These are phyloP conservation scores for Heliconius charithonia DNA, from an alignment of 2,888 invertebrate genomes.

Conservation along the genomic window DNA sequence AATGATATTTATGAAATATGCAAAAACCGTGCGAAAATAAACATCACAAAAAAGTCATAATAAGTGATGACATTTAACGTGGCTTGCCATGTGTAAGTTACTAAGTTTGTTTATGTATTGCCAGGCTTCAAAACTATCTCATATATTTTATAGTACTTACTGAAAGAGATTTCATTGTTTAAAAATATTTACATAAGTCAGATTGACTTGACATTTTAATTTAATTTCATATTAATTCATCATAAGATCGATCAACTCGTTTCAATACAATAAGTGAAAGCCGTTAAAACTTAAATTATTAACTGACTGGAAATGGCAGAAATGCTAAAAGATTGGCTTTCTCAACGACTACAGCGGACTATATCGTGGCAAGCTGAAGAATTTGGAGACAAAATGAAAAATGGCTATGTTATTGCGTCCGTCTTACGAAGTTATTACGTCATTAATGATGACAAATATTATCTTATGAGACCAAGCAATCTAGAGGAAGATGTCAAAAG, in stretches of 20 bases:
- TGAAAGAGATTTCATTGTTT: background rate
- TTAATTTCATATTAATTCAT: background rate
- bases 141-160: background rate
- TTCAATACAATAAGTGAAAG: background rate
- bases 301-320: constrained; percentile 75
- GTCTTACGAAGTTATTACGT: constrained; percentile 84
- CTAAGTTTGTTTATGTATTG: constrained; percentile 3
- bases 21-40: constrained; percentile 76
- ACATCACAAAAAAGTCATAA: constrained; percentile 82
- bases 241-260: background rate
- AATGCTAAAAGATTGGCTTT: constrained; percentile 85
- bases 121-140: background rate
- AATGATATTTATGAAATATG: constrained; percentile 62
- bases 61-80: constrained; percentile 51
- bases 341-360: constrained; percentile 79
- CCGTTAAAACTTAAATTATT: background rate
- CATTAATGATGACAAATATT: constrained; percentile 82
- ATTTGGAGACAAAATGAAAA: constrained; percentile 83
- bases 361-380: constrained; percentile 81
- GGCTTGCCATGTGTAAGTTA: constrained; percentile 30
- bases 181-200: background rate
- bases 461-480: constrained; percentile 71
- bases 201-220: background rate
- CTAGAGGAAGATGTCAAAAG: constrained; percentile 70
- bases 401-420: constrained; percentile 83